phyloP scores from a whole-genome alignment of 2,797 vertebrate species.

The Philypnodon macrostomus region DNA sequence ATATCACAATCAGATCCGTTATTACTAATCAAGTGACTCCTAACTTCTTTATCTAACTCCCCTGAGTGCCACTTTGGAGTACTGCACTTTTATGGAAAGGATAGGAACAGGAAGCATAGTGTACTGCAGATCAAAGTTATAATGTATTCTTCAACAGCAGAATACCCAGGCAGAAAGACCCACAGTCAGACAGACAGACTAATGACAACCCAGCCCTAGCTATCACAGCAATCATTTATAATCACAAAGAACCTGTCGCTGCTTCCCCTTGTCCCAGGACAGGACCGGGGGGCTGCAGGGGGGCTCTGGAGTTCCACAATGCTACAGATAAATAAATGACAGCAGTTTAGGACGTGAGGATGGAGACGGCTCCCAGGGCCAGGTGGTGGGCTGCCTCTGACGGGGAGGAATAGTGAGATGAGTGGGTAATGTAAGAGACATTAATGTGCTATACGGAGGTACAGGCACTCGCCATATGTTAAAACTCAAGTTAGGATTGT shows the following conservation, averaged over 20 bases:
- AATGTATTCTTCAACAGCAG: slow-evolving; percentile 21
- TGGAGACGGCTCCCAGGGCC: slow-evolving; percentile 19
- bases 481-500: slow-evolving; percentile 9
- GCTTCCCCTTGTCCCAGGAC: slow-evolving; percentile 14
- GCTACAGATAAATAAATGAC: slow-evolving; percentile 31
- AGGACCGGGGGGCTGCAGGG: neutral
- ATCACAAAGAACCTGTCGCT: slow-evolving; percentile 41
- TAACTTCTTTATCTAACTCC: no score
- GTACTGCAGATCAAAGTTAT: slow-evolving; percentile 26
- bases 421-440: slow-evolving; percentile 15
- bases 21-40: no score
- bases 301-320: slow-evolving; percentile 16
- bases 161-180: slow-evolving; percentile 41
- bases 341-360: slow-evolving; percentile 30
- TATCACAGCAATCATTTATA: slow-evolving; percentile 38
- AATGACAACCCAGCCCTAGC: slow-evolving; percentile 31
- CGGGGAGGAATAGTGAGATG: slow-evolving; percentile 11
- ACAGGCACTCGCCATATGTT: slow-evolving; percentile 14
- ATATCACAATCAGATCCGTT: no score
- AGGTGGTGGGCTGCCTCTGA: slow-evolving; percentile 14
- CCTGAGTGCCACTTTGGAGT: no score
- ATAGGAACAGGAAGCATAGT: no score
- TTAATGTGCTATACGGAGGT: slow-evolving; percentile 22
- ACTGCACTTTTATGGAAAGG: no score
- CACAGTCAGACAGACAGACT: slow-evolving; percentile 14